These are phyloP conservation scores for Amblyjoppa fuscipennis DNA, from an alignment of 2,888 invertebrate species.

Conservation along the genomic window DNA sequence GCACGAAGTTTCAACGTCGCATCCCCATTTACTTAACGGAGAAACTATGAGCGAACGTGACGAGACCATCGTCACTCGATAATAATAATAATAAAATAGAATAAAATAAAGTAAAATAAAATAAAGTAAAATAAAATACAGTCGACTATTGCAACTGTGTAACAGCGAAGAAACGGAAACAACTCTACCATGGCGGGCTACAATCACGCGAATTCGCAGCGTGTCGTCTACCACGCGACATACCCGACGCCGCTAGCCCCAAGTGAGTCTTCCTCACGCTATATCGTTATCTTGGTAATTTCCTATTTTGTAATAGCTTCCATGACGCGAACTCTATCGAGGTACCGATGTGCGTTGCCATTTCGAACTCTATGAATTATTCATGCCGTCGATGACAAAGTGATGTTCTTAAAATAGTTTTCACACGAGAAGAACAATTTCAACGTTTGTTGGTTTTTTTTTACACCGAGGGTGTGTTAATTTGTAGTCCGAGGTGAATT, in stretches of 20 bases:
- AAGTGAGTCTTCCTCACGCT: constrained; percentile 82
- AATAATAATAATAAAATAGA: constrained; percentile 7
- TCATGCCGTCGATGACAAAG: not conserved
- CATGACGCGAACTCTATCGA: constrained; percentile 9
- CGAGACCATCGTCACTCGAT: constrained; percentile 53
- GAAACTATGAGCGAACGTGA: constrained; percentile 40
- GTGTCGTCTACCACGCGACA: constrained; percentile 84
- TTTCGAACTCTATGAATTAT: not conserved
- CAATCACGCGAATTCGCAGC: constrained; percentile 84
- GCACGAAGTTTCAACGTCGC: constrained; percentile 42
- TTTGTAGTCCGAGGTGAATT: not conserved
- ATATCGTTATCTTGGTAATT: constrained; percentile 65
- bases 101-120: constrained; percentile 47
- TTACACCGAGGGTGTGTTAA: not conserved
- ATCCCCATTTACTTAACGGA: constrained; percentile 37
- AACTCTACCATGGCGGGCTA: constrained; percentile 81
- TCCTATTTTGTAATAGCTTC: constrained; percentile 61
- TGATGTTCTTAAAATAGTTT: not conserved
- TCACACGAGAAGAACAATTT: not conserved
- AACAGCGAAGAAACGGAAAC: constrained; percentile 67
- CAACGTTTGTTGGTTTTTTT: not conserved
- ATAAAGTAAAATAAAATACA: constrained; percentile 49
- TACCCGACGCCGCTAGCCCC: constrained; percentile 84
- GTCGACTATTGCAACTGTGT: constrained; percentile 66
- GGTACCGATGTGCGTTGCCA: not conserved